These are phyloP conservation scores for Pardalotus punctatus DNA, from an alignment of 2,113 vertebrate species.

Conservation along the genomic window DNA sequence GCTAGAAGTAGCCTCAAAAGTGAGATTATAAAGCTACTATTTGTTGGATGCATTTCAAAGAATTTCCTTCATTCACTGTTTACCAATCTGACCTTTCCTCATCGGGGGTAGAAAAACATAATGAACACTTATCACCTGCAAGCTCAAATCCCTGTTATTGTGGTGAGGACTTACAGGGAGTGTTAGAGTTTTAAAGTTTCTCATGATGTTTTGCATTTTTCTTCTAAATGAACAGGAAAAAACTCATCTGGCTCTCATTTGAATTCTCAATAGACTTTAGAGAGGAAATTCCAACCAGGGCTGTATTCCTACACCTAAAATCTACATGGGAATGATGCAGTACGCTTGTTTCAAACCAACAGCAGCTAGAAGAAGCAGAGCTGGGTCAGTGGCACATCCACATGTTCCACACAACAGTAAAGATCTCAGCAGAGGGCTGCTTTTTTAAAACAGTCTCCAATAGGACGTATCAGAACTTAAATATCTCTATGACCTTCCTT, in stretches of 20 bases:
- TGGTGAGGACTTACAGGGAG: slow-evolving; percentile 26
- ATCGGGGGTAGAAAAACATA: neutral
- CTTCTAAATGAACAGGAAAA: slow-evolving; percentile 30
- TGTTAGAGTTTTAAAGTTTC: slow-evolving; percentile 46
- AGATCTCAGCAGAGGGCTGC: neutral
- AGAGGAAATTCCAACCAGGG: slow-evolving; percentile 71
- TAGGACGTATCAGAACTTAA: neutral
- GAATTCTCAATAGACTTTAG: slow-evolving; percentile 61
- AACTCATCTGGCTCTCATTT: slow-evolving; percentile 69
- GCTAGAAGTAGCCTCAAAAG: neutral
- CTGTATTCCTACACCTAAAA: slow-evolving; percentile 48
- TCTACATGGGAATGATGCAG: slow-evolving; percentile 32
- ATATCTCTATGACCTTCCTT: neutral
- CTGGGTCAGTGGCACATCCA: neutral
- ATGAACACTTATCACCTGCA: neutral
- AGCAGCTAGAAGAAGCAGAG: slow-evolving; percentile 15
- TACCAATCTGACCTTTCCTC: neutral
- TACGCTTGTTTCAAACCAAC: slow-evolving; percentile 25
- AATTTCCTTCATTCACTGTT: neutral
- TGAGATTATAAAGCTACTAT: neutral
- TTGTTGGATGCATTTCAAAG: neutral
- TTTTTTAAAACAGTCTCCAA: neutral
- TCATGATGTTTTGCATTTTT: slow-evolving; percentile 60
- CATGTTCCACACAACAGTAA: neutral
- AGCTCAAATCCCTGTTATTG: neutral